Conservation (phyloP, 2,888 invertebrate species). For the Eristalinus sepulchralis region DNA sequence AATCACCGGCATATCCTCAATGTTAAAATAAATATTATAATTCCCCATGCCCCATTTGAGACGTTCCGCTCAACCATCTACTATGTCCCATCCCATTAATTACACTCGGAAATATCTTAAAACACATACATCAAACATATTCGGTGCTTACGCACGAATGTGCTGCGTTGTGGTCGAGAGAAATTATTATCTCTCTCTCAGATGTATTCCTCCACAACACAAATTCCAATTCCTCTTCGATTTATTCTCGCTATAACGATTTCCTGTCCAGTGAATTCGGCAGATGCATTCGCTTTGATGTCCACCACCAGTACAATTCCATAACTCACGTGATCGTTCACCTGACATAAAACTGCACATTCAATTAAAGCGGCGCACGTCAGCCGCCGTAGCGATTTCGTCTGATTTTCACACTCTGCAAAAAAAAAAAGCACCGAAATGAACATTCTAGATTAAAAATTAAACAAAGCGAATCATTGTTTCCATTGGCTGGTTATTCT, state of each 20-base stretch:
- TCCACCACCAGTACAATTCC: not conserved
- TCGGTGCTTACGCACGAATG: not conserved
- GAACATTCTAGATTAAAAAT: constrained; percentile 56
- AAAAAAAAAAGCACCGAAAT: not conserved
- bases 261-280: constrained; percentile 58
- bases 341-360: constrained; percentile 12
- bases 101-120: not conserved
- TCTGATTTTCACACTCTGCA: not conserved
- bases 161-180: not conserved
- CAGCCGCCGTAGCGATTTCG: constrained; percentile 30
- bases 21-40: not conserved
- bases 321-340: constrained; percentile 46
- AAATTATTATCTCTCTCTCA: not conserved
- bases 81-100: not conserved
- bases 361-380: constrained; percentile 22
- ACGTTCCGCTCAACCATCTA: not conserved
- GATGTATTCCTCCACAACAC: not conserved
- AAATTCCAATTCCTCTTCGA: not conserved
- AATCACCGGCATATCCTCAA: not conserved
- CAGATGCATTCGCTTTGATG: not conserved
- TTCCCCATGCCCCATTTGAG: not conserved
- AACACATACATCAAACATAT: not conserved
- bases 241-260: constrained; percentile 43
- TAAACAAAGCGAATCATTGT: constrained; percentile 64
- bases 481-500: constrained; percentile 54